Evolutionary conservation across 2,113 vertebrate genomes (phyloP), one percentile per base, ranked within the genome.

Genomic region (Ctenomys sociabilis): DNA sequence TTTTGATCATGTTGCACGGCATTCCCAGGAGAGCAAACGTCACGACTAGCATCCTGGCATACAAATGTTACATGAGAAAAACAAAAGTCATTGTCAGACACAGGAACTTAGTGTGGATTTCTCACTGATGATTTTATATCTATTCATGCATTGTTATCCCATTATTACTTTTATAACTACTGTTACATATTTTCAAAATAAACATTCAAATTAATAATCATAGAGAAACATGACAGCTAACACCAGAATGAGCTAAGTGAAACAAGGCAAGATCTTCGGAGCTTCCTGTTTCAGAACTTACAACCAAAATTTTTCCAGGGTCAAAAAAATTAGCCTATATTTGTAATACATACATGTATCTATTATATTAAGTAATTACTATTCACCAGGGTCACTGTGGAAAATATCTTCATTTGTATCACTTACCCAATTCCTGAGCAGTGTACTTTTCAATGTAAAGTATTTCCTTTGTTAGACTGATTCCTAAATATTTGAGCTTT

Each of bases 51-150:
- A 78, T 28, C 14, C 17, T 54, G 32, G 77, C 3, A 21, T 45
- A 75, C 37, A 85, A 88, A 77, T 43, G 5, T 16, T 72, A 73
- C 90, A 63, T 5, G 75, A 80, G 66, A 61, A 2, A 63, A 66
- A 87, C 17, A 70, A 72, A 89, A 90, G 72, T 84, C 19, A 88
- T n/a, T 88, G 19, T 87, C 11, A 90, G 64, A 81, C 59, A 63
- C 0, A 59, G 32, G 16, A 90, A 88, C 30, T 92, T 85, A 85
- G 5, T 61, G 16, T 82, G 78, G 43, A 85, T 82, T 75, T 88
- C 43, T 78, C 35, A 43, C 0, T 85, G 59, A 73, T 72, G 57
- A 90, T 84, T 87, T 95, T 81, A 90, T 52, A 63, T 1, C 61
- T 9, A 61, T 28, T 5, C 1, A 49, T 61, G 13, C 40, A 40